Evolutionary conservation across 35 echinoderm and acorn worm genomes (phyloP).

Genomic region (Eucidaris tribuloides): DNA sequence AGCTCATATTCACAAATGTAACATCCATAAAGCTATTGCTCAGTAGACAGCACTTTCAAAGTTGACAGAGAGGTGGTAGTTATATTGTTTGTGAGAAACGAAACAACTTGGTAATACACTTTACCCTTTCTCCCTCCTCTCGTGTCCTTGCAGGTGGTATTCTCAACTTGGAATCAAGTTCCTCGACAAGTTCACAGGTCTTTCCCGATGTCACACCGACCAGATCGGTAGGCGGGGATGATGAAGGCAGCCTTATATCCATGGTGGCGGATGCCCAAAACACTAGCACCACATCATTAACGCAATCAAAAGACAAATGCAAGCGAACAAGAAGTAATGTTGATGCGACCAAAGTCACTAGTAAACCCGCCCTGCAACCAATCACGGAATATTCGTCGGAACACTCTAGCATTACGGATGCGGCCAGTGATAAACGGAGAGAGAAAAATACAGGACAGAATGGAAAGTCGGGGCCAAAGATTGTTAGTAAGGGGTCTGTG

Average conservation of each 20-base stretch:
- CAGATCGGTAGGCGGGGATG: background rate
- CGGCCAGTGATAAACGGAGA: background rate
- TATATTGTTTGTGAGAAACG: no score
- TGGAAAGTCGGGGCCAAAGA: background rate
- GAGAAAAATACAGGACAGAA: background rate
- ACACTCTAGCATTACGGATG: background rate
- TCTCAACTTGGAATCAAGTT: slow-evolving; percentile 51
- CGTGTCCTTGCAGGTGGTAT: slow-evolving; percentile 18
- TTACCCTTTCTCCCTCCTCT: no score
- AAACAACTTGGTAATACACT: no score
- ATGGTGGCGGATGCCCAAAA: background rate
- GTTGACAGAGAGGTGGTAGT: no score
- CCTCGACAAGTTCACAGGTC: background rate
- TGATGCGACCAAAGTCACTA: slow-evolving; percentile 11
- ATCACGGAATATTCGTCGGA: slow-evolving; percentile 14
- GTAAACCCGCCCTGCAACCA: slow-evolving; percentile 9
- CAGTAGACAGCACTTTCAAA: no score
- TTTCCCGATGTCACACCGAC: background rate
- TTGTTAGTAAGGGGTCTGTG: background rate
- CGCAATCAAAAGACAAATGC: slow-evolving; percentile 7
- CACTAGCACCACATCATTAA: background rate
- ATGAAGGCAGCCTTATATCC: slow-evolving; percentile 3
- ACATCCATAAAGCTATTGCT: no score
- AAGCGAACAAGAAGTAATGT: background rate
- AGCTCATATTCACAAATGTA: no score